Evolutionary conservation across 2,797 vertebrate genomes (phyloP).

Genomic region (Protosalanx chinensis): DNA sequence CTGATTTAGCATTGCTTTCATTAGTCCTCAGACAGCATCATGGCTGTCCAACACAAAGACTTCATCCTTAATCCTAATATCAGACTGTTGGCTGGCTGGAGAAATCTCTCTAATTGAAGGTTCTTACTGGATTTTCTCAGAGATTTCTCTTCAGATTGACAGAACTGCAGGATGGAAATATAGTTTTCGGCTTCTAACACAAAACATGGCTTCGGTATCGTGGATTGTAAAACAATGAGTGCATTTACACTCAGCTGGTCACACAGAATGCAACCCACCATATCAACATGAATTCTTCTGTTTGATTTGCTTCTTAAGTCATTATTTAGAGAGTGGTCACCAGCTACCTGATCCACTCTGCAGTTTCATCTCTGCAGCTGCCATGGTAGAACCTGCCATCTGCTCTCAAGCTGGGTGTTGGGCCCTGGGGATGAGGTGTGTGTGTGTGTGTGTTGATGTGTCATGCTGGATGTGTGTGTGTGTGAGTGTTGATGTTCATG

Average conservation of each 20-base stretch:
- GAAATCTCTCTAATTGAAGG: constrained; percentile 16
- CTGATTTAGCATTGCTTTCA: background rate
- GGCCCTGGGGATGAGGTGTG: background rate
- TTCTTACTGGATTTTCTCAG: constrained; percentile 29
- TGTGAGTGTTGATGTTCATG: constrained; percentile 3
- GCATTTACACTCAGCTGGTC: no score
- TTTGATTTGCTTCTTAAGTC: no score
- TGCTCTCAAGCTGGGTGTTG: constrained; percentile 31
- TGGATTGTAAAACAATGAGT: background rate
- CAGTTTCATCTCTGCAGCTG: constrained; percentile 37
- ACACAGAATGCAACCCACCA: background rate
- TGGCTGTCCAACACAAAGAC: constrained; percentile 17
- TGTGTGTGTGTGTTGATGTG: constrained; percentile 2
- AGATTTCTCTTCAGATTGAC: constrained; percentile 21
- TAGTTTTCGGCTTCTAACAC: constrained; percentile 8
- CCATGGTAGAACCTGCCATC: constrained; percentile 53
- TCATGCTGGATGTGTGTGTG: background rate
- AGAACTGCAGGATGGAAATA: constrained; percentile 15
- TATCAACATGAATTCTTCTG: no score
- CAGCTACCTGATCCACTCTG: background rate
- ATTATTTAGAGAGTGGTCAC: background rate
- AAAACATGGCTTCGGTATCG: constrained; percentile 9
- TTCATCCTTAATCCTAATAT: constrained; percentile 11
- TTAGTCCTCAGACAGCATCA: background rate
- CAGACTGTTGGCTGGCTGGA: background rate